Base-by-base conservation (phyloP, 2,888 invertebrate genomes). In the Dryadula phaetusa region DNA sequence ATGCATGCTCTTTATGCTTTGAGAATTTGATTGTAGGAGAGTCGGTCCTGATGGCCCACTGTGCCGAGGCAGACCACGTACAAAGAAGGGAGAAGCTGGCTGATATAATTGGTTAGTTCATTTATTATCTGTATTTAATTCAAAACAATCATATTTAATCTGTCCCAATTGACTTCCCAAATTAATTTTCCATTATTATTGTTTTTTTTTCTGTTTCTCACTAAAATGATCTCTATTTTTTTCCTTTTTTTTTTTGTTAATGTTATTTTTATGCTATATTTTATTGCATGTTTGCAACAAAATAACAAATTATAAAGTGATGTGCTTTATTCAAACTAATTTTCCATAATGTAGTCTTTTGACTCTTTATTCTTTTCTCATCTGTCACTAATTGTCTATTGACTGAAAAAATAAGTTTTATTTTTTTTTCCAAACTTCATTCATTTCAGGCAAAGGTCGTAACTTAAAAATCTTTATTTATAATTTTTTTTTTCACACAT, bases 1-100 rank as follows among this genome's bases (percentile, higher is more conserved):
- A 88, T 2, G 92, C 93, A 6, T 92, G 92, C 62, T 84, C 93
- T 0, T 72, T 92, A 1, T 92, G 92, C 74, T 91, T 92, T 62
- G 92, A 91, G 54, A 89, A 85, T 72, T 68, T 83, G 5, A 92
- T 92, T 0, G 72, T 87, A 0, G 92, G 92, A 0, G 92, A 92
- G 70, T 92, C 91, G 0, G 77, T 91, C 0, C 71, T 92, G 2
- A 92, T 92, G 86, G 82, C 83, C 0, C 93, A 92, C 58, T 91
- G 91, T 44, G 69, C 77, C 0, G 84, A 84, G 0, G 71, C 77
- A 0, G 81, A 82, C 3, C 92, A 92, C 64, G 44, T 86, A 0
- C 84, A 85, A 1, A 78, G 85, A 4, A 82, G 79, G 44, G 82
- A 87, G 5, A 82, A 79, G 69, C 69, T 91, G 14, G 64, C 60